Conservation (phyloP, 2,888 invertebrate genomes). For the Thecophora atra region DNA sequence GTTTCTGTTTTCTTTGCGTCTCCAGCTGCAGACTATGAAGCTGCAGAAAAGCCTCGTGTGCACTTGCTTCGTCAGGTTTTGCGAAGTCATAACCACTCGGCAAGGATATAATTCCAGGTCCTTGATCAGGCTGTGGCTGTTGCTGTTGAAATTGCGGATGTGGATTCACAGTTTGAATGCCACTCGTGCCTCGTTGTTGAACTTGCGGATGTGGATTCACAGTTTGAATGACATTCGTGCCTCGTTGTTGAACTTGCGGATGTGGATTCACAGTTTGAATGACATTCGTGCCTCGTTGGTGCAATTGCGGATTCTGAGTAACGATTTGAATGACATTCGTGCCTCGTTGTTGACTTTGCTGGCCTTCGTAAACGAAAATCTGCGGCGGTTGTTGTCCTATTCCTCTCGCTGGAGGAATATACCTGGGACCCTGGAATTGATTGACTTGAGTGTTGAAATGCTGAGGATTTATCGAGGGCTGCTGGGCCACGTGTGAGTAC, state of each 20-base stretch:
- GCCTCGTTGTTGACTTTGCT: not conserved
- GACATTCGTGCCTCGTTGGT: not conserved
- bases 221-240: not conserved
- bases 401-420: not conserved
- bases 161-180: not conserved
- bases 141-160: not conserved
- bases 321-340: not conserved
- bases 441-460: too few relatives aligned
- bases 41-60: slow-evolving; percentile 41
- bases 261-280: not conserved
- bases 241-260: not conserved
- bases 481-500: too few relatives aligned
- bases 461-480: not conserved
- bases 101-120: slow-evolving; percentile 30
- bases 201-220: not conserved
- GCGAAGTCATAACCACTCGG: slow-evolving; percentile 55
- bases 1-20: not conserved
- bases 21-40: slow-evolving; percentile 3
- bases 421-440: not conserved
- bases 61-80: slow-evolving; percentile 50
- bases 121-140: too few relatives aligned
- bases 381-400: too few relatives aligned
- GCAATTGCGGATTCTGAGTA: not conserved
- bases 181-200: not conserved
- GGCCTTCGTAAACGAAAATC: too few relatives aligned